Conservation (phyloP, 2,113 vertebrate species). For the Leptodactylus fuscus region DNA sequence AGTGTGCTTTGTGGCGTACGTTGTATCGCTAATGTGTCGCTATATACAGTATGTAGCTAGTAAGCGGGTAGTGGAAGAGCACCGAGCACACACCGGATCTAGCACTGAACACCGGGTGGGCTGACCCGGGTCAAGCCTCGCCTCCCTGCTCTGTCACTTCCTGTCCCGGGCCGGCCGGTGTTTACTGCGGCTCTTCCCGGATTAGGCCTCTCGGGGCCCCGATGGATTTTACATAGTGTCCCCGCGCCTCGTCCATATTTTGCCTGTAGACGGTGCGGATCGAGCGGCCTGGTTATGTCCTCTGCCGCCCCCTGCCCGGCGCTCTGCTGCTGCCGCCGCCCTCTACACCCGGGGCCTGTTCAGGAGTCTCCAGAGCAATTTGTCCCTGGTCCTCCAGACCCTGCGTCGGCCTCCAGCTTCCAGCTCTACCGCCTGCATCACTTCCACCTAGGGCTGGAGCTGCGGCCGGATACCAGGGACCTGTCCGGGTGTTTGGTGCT, state of each 20-base stretch:
- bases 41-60: background rate
- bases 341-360: constrained; percentile 63
- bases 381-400: constrained; percentile 73
- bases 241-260: constrained; percentile 55
- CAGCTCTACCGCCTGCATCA: constrained; percentile 83
- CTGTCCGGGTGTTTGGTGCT: constrained; percentile 89
- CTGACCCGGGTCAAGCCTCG: constrained; percentile 63
- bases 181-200: constrained; percentile 59
- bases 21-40: too few species aligned
- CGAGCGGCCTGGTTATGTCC: constrained; percentile 64
- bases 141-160: constrained; percentile 59
- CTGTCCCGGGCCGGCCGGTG: constrained; percentile 57
- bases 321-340: constrained; percentile 84
- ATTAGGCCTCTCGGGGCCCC: constrained; percentile 66
- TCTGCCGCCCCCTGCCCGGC: constrained; percentile 69
- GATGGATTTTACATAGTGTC: constrained; percentile 83
- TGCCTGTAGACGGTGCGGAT: background rate
- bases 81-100: too few species aligned
- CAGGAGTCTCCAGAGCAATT: constrained; percentile 12
- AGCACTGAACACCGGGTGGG: background rate
- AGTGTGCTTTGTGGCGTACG: too few species aligned
- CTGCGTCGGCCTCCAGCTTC: constrained; percentile 88
- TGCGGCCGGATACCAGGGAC: constrained; percentile 85
- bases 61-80: background rate
- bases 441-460: constrained; percentile 86